phyloP scores from a whole-genome alignment of 2,888 invertebrate species.

The Periphyllus acericola region DNA sequence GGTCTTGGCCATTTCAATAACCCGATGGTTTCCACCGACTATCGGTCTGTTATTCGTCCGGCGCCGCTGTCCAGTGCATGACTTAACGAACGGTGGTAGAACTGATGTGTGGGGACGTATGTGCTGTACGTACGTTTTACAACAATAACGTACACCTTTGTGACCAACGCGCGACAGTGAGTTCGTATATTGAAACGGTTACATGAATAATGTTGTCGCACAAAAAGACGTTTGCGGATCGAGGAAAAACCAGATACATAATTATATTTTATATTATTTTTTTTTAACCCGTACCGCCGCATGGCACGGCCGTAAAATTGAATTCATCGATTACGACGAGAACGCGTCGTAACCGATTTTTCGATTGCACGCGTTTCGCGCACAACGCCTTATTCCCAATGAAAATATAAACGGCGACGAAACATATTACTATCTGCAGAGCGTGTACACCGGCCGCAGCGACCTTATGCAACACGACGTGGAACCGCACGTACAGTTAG shows the following conservation, averaged over 20 bases:
- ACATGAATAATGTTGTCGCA: constrained; percentile 2
- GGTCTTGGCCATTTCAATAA: not conserved
- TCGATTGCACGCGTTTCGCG: not conserved
- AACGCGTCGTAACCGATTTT: not conserved
- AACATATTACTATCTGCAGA: too few relatives aligned
- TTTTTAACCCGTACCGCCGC: not conserved
- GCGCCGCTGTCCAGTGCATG: not conserved
- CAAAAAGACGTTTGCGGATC: not conserved
- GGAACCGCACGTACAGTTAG: too few relatives aligned
- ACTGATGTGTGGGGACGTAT: too few relatives aligned
- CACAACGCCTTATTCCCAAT: not conserved
- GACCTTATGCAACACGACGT: not conserved
- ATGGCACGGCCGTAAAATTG: constrained; percentile 21
- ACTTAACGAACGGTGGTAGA: not conserved
- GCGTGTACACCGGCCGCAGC: not conserved
- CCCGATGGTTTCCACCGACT: not conserved
- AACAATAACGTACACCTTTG: too few relatives aligned
- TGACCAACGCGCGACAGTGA: not conserved
- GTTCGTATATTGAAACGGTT: not conserved
- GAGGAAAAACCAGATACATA: not conserved
- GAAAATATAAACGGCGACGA: not conserved
- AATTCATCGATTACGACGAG: constrained; percentile 3
- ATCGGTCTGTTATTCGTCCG: not conserved
- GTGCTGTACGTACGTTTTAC: too few relatives aligned
- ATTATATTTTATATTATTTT: too few relatives aligned